Evolutionary conservation across 1,140 invertebrate species (phyloP).

Genomic region (Muscidifurax raptorellus): DNA sequence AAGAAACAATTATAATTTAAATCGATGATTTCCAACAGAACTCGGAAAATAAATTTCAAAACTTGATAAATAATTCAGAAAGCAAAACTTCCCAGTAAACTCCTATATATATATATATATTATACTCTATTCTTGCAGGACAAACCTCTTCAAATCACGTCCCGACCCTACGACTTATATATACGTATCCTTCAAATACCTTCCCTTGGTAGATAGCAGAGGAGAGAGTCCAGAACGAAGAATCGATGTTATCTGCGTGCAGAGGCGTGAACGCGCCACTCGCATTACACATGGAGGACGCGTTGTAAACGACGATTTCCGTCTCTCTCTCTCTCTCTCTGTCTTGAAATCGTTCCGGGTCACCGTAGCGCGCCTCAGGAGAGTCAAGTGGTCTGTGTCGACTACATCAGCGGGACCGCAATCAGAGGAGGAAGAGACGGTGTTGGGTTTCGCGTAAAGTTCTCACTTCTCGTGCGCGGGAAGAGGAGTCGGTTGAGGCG

Average conservation of each 20-base stretch:
- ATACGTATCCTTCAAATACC: background rate
- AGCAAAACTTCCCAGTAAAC: background rate
- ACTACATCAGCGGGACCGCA: background rate
- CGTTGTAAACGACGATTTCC: constrained; percentile 21
- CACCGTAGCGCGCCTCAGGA: too few species aligned
- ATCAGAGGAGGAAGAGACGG: background rate
- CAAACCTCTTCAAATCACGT: background rate
- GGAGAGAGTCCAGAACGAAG: background rate
- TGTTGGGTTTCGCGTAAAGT: background rate
- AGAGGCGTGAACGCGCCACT: constrained; percentile 2
- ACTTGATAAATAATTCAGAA: background rate
- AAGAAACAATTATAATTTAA: background rate
- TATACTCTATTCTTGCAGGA: background rate
- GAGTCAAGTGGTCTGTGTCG: background rate
- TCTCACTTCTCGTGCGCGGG: background rate
- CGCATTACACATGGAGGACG: constrained; percentile 17
- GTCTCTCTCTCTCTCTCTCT: too few species aligned
- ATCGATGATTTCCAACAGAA: background rate
- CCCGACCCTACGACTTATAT: background rate
- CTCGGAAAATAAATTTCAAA: background rate
- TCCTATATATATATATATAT: background rate
- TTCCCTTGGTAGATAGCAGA: background rate
- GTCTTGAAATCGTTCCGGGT: background rate
- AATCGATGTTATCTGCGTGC: constrained; percentile 16
- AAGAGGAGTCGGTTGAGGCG: background rate